phyloP scores from a whole-genome alignment of 2,113 vertebrate genomes.

The Corydoras sp. region DNA sequence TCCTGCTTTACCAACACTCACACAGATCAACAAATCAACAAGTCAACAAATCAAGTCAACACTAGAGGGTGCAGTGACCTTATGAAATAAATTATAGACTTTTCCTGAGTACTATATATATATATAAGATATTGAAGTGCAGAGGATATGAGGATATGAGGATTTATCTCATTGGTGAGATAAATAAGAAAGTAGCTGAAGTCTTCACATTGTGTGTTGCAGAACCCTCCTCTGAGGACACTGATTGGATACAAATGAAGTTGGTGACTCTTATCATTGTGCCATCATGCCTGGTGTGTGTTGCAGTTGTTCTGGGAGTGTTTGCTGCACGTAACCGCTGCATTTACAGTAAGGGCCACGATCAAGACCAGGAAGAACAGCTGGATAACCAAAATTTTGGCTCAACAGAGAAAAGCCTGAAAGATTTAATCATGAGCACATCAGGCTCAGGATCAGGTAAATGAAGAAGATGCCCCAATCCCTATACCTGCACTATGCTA shows the following conservation, averaged over 20 bases:
- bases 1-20: not conserved
- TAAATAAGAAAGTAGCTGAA: too few species aligned
- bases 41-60: conserved; percentile 16
- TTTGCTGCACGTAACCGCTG: conserved; percentile 65
- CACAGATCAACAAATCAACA: not conserved
- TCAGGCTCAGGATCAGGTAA: conserved; percentile 92
- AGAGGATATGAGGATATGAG: too few species aligned
- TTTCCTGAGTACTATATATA: conserved; percentile 15
- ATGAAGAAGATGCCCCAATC: not conserved
- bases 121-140: not conserved
- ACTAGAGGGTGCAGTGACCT: conserved; percentile 52
- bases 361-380: conserved; percentile 75
- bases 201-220: conserved; percentile 11
- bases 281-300: conserved; percentile 69
- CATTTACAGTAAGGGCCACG: conserved; percentile 56
- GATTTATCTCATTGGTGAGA: too few species aligned
- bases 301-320: conserved; percentile 60
- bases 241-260: conserved; percentile 56
- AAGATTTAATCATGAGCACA: conserved; percentile 89
- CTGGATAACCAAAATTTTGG: conserved; percentile 74
- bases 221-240: conserved; percentile 56
- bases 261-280: conserved; percentile 67
- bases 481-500: not conserved
- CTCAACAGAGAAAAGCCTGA: conserved; percentile 77
- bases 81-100: conserved; percentile 5